Conservation (phyloP, 2,888 invertebrate species). For the Brachyptera risi region DNA sequence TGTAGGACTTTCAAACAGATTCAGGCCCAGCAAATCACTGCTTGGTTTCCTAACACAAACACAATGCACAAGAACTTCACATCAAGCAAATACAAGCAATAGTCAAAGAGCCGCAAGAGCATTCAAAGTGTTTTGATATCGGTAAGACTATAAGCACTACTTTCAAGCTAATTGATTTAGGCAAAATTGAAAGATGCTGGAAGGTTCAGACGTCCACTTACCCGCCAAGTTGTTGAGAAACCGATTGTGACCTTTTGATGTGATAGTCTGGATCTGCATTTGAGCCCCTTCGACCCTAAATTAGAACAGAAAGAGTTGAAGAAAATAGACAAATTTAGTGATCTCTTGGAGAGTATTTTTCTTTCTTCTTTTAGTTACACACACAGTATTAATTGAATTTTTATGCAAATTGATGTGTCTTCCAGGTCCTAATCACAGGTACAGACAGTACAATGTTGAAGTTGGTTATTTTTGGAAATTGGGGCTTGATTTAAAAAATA, state of each 20-base stretch:
- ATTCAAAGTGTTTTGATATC: neutral
- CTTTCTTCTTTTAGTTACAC: too few species aligned
- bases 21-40: slow-evolving; percentile 73
- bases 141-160: too few species aligned
- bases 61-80: slow-evolving; percentile 1
- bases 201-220: too few species aligned
- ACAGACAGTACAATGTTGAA: too few species aligned
- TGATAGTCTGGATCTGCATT: slow-evolving; percentile 61
- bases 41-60: slow-evolving; percentile 58
- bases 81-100: neutral
- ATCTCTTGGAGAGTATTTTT: too few species aligned
- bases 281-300: slow-evolving; percentile 61
- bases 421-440: too few species aligned
- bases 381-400: too few species aligned
- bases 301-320: neutral
- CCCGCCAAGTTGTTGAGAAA: slow-evolving; percentile 67
- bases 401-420: too few species aligned
- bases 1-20: slow-evolving; percentile 74
- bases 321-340: neutral
- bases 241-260: slow-evolving; percentile 69
- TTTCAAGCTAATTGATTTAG: too few species aligned
- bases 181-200: too few species aligned
- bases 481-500: too few species aligned
- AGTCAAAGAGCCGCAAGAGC: neutral
- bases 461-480: too few species aligned